Percentiles rank a stretch among this genome's conserved stretches.
Conservation (phyloP, 2,113 vertebrate species). For the Heptranchias perlo region DNA sequence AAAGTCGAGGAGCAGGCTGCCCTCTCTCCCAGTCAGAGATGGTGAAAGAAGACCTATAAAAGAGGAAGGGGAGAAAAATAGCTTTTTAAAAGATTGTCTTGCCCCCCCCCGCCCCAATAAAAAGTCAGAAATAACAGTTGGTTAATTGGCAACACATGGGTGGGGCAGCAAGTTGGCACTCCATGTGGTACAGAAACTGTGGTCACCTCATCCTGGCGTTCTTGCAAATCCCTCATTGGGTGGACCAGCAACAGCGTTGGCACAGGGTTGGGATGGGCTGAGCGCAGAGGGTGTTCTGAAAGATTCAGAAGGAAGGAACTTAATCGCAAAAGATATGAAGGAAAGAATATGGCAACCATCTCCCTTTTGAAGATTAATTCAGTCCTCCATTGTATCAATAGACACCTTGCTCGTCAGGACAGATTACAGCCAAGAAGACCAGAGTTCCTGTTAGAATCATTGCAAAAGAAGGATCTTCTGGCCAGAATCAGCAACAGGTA, state of each 20-base stretch:
- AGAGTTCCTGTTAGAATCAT: constrained; percentile 53
- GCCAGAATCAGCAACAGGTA: constrained; percentile 40
- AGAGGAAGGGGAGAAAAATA: neutral
- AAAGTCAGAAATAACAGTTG: neutral
- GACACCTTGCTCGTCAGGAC: constrained; percentile 40
- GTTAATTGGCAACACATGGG: neutral
- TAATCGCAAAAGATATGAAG: no score
- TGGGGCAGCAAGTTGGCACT: no score
- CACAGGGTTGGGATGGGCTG: neutral
- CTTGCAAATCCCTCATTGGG: neutral
- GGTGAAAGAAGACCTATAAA: no score
- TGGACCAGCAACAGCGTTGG: neutral
- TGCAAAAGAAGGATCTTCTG: constrained; percentile 43
- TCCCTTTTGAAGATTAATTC: neutral
- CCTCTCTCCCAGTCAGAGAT: neutral
- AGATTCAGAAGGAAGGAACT: no score
- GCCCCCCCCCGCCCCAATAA: neutral
- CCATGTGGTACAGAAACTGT: neutral
- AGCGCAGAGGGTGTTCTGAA: no score
- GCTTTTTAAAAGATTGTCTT: neutral
- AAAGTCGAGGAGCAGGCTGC: no score
- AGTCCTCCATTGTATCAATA: constrained; percentile 39
- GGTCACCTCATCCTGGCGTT: neutral
- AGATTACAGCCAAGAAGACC: constrained; percentile 58
- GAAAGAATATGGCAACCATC: neutral